Base-by-base conservation (phyloP, 2,113 vertebrate species). In the Bujurquina vittata region DNA sequence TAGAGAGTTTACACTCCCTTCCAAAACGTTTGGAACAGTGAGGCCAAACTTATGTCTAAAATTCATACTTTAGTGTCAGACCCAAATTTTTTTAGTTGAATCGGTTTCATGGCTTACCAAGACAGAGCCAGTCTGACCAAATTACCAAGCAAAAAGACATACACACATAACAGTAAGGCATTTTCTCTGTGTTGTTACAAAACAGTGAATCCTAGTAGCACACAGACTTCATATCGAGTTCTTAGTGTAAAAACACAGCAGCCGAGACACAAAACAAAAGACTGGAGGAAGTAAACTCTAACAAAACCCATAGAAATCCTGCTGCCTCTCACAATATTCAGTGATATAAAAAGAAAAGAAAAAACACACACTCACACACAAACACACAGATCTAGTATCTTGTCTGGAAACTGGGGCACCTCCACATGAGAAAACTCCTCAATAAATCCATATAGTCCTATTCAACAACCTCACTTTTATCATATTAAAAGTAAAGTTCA, bases 221-320 rank as follows among this genome's bases (percentile, higher is more conserved):
- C 62, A 82, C 3, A 83, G 17, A 69, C 6, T 56, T 52, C n/a
- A 83, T 33, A 73, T 74, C 7, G 40, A 88, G 63, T 69, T 55
- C 33, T 73, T 52, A 69, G 31, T 75, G 20, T 87, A 76, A 67
- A 88, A 90, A 88, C 79, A 83, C 40, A 20, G 80, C 79, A 90
- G 88, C 76, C 84, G 86, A 94, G 89, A 89, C 90, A 93, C 83
- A 75, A 89, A 92, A 87, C 26, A 14, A 77, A 87, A 65, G 61
- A 57, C 79, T 1, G 29, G 81, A 54, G 22, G 31, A 49, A 69
- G 43, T n/a, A 88, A 89, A 79, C n/a, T 6, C 35, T 3, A 81
- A 77, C 37, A 76, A 54, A 88, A 74, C 63, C 5, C 23, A 18
- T 26, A 29, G 67, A 77, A 82, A 22, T 63, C 60, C 46, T 79